phyloP scores from a whole-genome alignment of 2,888 invertebrate genomes.

The Pollenia amentaria region DNA sequence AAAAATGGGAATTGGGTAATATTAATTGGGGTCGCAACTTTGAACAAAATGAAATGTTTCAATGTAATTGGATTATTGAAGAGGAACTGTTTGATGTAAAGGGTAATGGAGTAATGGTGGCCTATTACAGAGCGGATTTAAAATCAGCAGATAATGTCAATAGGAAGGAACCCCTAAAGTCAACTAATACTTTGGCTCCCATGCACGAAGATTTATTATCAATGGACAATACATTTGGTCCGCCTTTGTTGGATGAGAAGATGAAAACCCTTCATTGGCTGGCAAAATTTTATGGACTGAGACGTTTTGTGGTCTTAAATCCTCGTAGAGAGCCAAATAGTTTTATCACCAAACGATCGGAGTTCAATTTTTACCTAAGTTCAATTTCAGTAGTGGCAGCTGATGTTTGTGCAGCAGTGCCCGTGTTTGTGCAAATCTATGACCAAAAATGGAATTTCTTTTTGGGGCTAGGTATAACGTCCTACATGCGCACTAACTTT shows the following conservation, averaged over 20 bases:
- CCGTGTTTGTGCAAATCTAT: conserved; percentile 95
- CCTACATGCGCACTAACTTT: conserved; percentile 92
- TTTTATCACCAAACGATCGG: conserved; percentile 87
- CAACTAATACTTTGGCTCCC: conserved; percentile 73
- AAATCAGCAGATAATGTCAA: conserved; percentile 81
- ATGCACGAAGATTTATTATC: conserved; percentile 85
- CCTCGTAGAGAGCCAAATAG: conserved; percentile 85
- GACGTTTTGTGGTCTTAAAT: conserved; percentile 92
- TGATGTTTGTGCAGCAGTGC: conserved; percentile 91
- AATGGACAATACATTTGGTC: conserved; percentile 88
- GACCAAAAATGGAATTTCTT: conserved; percentile 90
- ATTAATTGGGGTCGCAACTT: conserved; percentile 81
- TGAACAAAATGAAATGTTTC: conserved; percentile 84
- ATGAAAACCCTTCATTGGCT: conserved; percentile 86
- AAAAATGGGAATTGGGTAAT: conserved; percentile 87
- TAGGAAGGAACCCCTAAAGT: neutral
- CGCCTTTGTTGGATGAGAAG: conserved; percentile 79
- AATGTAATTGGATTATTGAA: conserved; percentile 86
- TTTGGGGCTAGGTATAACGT: conserved; percentile 92
- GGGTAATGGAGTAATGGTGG: conserved; percentile 85
- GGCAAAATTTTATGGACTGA: conserved; percentile 91
- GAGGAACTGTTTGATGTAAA: conserved; percentile 87
- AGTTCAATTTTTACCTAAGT: conserved; percentile 92
- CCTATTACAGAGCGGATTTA: conserved; percentile 81
- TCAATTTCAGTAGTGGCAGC: conserved; percentile 93